Evolutionary conservation across 2,888 invertebrate species (phyloP), one percentile per base, ranked within the genome.

Genomic region (Diaprepes abbreviatus): DNA sequence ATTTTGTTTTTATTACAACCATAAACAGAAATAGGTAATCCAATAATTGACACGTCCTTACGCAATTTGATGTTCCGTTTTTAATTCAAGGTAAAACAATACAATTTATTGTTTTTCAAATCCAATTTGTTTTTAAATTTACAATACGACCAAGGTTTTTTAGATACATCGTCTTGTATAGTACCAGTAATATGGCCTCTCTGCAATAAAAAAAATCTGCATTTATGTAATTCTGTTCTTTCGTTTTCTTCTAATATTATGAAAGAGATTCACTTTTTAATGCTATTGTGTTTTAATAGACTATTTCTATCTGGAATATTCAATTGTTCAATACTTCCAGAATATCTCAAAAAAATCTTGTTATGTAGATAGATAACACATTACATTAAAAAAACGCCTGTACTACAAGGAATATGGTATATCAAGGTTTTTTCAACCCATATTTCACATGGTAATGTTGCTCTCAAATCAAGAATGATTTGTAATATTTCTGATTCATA

Each of bases 41-140:
- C 45, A 64, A 64, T 54, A 64, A 43, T 24, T 38, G 58, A 65
- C 48, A 58, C 45, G 57, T 24, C 35, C 24, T 65, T 65, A 65
- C 48, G 48, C 19, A 57, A 48, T 57, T 16, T 31, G 59, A 66
- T 66, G 66, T 66, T 66, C 66, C 66, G 66, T 66, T 65, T 64
- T 58, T 33, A 59, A 59, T 59, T 35, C 66, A 66, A 66, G 66
- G 66, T 43, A 33, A 66, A 40, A 35, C 63, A 54, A 40, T 57
- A 58, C 66, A 38, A 65, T 66, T 66, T 58, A 58, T 48, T 45
- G 48, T 48, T 57, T 48, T 50, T 24, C 6, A 19, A 36, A 4
- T 66, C 38, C 58, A 58, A 66, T 58, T 48, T 31, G 52, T 63
- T 48, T 14, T 58, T 36, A 24, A 45, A 66, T 66, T 66, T 66